Conservation (phyloP, 1,140 invertebrate species). For the Cryptotermes secundus region DNA sequence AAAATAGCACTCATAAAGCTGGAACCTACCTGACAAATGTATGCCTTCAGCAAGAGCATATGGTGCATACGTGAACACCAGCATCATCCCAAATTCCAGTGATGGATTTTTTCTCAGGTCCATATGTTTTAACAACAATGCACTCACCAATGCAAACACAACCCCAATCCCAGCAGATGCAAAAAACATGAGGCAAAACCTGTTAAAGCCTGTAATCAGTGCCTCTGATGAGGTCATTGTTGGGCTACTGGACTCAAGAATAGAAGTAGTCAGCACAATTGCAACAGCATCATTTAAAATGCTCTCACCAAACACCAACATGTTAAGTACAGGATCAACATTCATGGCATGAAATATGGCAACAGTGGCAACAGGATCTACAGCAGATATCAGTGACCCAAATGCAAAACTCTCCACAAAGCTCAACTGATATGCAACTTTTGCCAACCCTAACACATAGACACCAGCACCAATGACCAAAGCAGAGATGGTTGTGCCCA, state of each 20-base stretch:
- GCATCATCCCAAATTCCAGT: constrained; percentile 96
- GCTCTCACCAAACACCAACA: constrained; percentile 98
- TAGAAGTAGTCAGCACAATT: constrained; percentile 93
- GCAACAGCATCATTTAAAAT: constrained; percentile 98
- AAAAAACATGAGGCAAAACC: constrained; percentile 98
- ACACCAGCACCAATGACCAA: constrained; percentile 92
- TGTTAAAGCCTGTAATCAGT: constrained; percentile 83
- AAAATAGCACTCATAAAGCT: neutral
- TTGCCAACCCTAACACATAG: constrained; percentile 86
- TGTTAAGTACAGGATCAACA: constrained; percentile 93
- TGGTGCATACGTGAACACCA: constrained; percentile 97
- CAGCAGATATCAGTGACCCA: constrained; percentile 96
- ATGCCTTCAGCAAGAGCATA: constrained; percentile 98
- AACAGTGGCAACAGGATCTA: constrained; percentile 96
- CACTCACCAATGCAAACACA: constrained; percentile 90
- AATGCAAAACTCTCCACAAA: constrained; percentile 98
- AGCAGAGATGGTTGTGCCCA: constrained; percentile 95
- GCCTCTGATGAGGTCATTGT: constrained; percentile 73
- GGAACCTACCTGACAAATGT: constrained; percentile 79
- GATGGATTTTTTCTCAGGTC: constrained; percentile 97
- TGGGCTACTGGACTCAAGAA: constrained; percentile 73
- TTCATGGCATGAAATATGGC: constrained; percentile 98
- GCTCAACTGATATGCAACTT: constrained; percentile 86
- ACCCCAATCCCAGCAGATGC: constrained; percentile 97
- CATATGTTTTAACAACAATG: constrained; percentile 91